Conservation (phyloP, 2,888 invertebrate genomes). For the Empis livida region DNA sequence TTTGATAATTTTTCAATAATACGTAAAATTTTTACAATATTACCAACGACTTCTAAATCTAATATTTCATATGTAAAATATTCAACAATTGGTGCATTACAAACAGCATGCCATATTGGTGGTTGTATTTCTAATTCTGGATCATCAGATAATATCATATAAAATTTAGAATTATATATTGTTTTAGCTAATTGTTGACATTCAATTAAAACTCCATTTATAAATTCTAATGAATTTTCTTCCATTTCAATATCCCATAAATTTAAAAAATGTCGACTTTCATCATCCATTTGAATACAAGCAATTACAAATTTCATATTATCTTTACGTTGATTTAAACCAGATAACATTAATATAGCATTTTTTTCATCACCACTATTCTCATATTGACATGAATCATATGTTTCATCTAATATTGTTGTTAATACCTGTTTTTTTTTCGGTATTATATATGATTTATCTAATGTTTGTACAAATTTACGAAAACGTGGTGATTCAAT, state of each 20-base stretch:
- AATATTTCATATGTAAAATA: constrained; percentile 3
- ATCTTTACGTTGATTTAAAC: constrained; percentile 1
- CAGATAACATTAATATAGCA: constrained; percentile 3
- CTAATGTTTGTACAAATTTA: not conserved
- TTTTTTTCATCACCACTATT: not conserved
- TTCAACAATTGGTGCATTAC: constrained; percentile 2
- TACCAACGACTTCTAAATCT: not conserved
- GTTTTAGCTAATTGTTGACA: constrained; percentile 1
- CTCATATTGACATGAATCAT: not conserved
- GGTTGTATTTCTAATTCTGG: not conserved
- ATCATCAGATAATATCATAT: constrained; percentile 4
- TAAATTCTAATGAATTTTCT: not conserved
- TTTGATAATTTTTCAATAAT: constrained; percentile 2
- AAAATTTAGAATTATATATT: constrained; percentile 1
- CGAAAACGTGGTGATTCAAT: not conserved
- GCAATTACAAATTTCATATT: constrained; percentile 3
- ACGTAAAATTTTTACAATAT: constrained; percentile 2
- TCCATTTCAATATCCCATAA: constrained; percentile 2
- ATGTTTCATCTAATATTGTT: not conserved
- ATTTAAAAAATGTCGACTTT: constrained; percentile 4
- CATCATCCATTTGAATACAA: not conserved
- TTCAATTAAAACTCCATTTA: constrained; percentile 1
- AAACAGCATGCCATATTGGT: constrained; percentile 1
- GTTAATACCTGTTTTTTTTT: not conserved
- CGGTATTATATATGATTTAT: not conserved